phyloP scores from a whole-genome alignment of 2,888 invertebrate genomes.

The Drosophila nr. fundita region DNA sequence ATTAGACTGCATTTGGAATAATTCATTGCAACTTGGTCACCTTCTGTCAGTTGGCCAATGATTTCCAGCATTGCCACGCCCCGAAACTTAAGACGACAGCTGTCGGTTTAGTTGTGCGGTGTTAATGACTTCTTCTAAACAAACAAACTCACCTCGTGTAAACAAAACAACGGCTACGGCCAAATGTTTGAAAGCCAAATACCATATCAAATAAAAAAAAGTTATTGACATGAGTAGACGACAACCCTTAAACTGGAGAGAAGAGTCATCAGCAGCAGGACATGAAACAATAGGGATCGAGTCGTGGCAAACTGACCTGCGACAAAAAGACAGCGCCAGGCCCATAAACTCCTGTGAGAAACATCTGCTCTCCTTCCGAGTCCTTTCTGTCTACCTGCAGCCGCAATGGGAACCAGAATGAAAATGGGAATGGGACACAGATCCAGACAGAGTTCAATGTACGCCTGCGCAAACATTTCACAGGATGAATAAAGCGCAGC shows the following conservation, averaged over 20 bases:
- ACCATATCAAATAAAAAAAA: slow-evolving; percentile 30
- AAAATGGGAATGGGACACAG: slow-evolving; percentile 25
- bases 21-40: neutral
- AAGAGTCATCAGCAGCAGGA: slow-evolving; percentile 39
- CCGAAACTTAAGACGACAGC: slow-evolving; percentile 38
- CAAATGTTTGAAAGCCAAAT: slow-evolving; percentile 66
- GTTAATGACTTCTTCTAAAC: slow-evolving; percentile 74
- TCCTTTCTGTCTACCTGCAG: slow-evolving; percentile 49
- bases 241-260: slow-evolving; percentile 50
- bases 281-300: slow-evolving; percentile 44
- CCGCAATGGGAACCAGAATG: slow-evolving; percentile 2
- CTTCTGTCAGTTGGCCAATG: neutral
- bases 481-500: slow-evolving; percentile 53
- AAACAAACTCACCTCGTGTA: slow-evolving; percentile 55
- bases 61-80: slow-evolving; percentile 15
- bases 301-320: slow-evolving; percentile 71
- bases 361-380: slow-evolving; percentile 56
- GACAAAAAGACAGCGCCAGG: slow-evolving; percentile 69
- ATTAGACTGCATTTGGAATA: neutral
- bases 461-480: slow-evolving; percentile 75
- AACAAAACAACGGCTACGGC: slow-evolving; percentile 46
- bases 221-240: slow-evolving; percentile 60
- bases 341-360: slow-evolving; percentile 27
- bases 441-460: slow-evolving; percentile 66
- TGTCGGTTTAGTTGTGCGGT: slow-evolving; percentile 21